Evolutionary conservation across 2,888 invertebrate species (phyloP).

Genomic region (Metallyticus violacea): DNA sequence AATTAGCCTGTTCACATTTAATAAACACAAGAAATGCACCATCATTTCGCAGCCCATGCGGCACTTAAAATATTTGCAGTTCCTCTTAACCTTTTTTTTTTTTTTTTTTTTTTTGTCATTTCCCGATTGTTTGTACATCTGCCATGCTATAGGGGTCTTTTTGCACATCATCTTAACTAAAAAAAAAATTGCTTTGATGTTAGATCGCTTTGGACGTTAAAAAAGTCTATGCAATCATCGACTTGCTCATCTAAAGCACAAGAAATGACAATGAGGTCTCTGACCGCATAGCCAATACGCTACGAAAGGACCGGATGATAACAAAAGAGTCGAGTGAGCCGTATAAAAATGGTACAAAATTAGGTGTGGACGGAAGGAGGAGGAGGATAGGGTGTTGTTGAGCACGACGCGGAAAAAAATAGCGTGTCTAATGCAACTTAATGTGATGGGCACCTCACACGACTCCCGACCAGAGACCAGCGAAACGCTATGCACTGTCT

Average conservation of each 20-base stretch:
- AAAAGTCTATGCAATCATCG: neutral
- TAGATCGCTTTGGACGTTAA: too few relatives aligned
- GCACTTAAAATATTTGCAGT: too few relatives aligned
- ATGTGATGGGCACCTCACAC: neutral
- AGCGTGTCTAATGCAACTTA: slow-evolving; percentile 21
- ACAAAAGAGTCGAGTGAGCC: neutral
- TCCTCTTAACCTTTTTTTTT: too few relatives aligned
- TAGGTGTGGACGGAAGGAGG: neutral
- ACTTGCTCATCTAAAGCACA: neutral
- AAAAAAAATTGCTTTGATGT: neutral
- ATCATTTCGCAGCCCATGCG: too few relatives aligned
- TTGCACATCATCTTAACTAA: neutral
- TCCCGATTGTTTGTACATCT: too few relatives aligned
- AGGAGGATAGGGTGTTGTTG: neutral
- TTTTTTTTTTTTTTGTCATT: too few relatives aligned
- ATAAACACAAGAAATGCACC: too few relatives aligned
- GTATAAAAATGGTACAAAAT: neutral
- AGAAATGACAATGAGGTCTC: neutral
- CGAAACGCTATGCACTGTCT: neutral
- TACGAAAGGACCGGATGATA: neutral
- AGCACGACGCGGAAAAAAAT: neutral
- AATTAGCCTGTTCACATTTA: too few relatives aligned
- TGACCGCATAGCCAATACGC: neutral
- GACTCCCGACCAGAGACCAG: neutral
- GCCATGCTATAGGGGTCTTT: too few relatives aligned